phyloP scores from a whole-genome alignment of 2,797 vertebrate species.

The Remorina albescens region DNA sequence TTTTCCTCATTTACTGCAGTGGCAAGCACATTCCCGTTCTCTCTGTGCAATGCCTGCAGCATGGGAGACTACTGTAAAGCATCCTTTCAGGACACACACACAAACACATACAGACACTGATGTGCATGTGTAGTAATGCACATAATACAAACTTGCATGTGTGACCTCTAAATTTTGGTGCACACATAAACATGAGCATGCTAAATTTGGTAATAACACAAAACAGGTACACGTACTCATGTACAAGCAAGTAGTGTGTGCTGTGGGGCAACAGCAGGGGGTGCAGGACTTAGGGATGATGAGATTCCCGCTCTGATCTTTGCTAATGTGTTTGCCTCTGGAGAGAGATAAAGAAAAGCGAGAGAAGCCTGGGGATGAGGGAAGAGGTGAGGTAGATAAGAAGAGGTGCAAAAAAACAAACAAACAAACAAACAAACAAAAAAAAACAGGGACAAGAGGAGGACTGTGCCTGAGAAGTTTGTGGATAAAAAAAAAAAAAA shows the following conservation, averaged over 20 bases:
- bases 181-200: slow-evolving; percentile 48
- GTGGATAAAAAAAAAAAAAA: background rate
- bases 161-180: slow-evolving; percentile 43
- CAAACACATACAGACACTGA: slow-evolving; percentile 39
- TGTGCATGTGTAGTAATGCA: slow-evolving; percentile 39
- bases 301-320: slow-evolving; percentile 49
- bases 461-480: background rate
- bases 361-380: background rate
- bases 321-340: slow-evolving; percentile 59
- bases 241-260: background rate
- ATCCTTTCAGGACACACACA: slow-evolving; percentile 63
- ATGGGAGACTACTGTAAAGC: slow-evolving; percentile 65
- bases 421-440: no score
- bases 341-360: slow-evolving; percentile 35
- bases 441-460: background rate
- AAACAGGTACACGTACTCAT: background rate
- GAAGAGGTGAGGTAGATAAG: slow-evolving; percentile 25
- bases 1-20: slow-evolving; percentile 79
- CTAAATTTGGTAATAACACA: slow-evolving; percentile 50
- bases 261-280: slow-evolving; percentile 37
- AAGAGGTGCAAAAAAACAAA: background rate
- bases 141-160: slow-evolving; percentile 43
- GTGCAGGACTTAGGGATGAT: slow-evolving; percentile 45
- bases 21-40: slow-evolving; percentile 77
- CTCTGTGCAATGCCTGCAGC: slow-evolving; percentile 75